Conservation (phyloP, 2,888 invertebrate genomes). For the Myopa tessellatipennis region DNA sequence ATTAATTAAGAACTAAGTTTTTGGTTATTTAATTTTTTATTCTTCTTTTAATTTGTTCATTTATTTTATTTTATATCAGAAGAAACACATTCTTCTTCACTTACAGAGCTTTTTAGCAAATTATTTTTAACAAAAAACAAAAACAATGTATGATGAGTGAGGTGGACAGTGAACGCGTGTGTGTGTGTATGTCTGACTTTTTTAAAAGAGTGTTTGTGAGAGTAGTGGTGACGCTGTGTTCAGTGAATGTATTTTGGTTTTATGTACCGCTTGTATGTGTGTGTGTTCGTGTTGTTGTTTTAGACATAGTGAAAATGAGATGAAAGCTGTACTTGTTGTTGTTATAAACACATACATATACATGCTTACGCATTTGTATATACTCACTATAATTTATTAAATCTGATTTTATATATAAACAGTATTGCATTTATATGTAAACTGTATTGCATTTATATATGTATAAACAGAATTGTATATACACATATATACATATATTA, state of each 20-base stretch:
- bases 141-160: background rate
- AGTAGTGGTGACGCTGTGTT: constrained; percentile 34
- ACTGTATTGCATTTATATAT: constrained; percentile 21
- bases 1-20: constrained; percentile 35
- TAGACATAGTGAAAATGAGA: background rate
- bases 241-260: constrained; percentile 38
- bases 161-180: constrained; percentile 6
- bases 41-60: background rate
- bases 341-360: constrained; percentile 27
- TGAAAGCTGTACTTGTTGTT: constrained; percentile 10
- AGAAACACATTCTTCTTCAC: constrained; percentile 5
- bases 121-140: constrained; percentile 21
- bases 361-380: constrained; percentile 15
- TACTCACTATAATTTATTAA: constrained; percentile 18
- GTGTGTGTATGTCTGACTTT: constrained; percentile 25
- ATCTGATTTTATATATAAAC: background rate
- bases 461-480: constrained; percentile 29
- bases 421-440: constrained; percentile 3
- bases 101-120: constrained; percentile 30
- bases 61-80: constrained; percentile 10
- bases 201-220: background rate
- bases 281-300: constrained; percentile 1
- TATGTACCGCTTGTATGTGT: constrained; percentile 29
- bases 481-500: background rate
- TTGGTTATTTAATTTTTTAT: constrained; percentile 25